phyloP scores from a whole-genome alignment of 2,113 vertebrate species.

The Poicephalus gulielmi region DNA sequence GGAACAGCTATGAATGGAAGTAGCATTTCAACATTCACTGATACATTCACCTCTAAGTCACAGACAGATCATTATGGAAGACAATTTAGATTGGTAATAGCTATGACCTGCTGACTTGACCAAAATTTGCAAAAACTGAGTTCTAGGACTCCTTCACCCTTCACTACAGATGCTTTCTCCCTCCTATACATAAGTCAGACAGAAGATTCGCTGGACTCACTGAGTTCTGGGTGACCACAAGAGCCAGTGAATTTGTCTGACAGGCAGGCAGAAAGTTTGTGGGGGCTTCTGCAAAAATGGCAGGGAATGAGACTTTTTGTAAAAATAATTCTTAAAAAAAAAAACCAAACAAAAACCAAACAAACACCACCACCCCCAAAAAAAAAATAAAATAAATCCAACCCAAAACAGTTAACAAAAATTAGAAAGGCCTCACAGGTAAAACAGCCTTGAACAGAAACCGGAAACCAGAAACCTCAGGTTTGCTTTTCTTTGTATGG shows the following conservation, averaged over 20 bases:
- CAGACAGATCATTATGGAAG: not conserved
- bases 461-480: not conserved
- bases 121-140: not conserved
- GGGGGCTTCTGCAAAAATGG: not conserved
- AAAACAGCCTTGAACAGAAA: not conserved
- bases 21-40: not conserved
- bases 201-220: not conserved
- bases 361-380: no score
- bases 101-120: not conserved
- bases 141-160: not conserved
- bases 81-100: not conserved
- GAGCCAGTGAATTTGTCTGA: not conserved
- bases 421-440: not conserved
- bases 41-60: not conserved
- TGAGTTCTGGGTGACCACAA: not conserved
- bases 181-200: not conserved
- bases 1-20: not conserved
- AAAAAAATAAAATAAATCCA: not conserved
- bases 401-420: not conserved
- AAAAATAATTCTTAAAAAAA: not conserved
- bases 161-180: not conserved
- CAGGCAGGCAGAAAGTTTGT: not conserved
- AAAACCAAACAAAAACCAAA: no score
- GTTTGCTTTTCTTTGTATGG: not conserved
- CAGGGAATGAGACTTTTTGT: not conserved